Base-by-base conservation (phyloP, 2,797 vertebrate genomes). In the Buceros bicornis region DNA sequence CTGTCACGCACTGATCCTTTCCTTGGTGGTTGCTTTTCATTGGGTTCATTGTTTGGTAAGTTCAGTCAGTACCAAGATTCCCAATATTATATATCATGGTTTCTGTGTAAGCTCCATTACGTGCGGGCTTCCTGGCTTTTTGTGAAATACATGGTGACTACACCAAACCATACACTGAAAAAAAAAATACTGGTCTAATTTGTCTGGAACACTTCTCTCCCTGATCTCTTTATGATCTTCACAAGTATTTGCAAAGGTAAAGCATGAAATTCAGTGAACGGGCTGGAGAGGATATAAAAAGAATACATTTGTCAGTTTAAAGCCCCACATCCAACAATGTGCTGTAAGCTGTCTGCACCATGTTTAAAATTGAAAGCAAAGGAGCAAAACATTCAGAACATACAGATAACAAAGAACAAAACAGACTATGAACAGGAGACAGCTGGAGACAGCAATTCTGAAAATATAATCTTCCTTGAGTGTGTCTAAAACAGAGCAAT, bases 201-300 rank as follows among this genome's bases (percentile, higher is more conserved):
- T 95, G 60, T 65, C 88, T 88, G 72, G 50, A 89, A 82, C 29
- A 50, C 22, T 90, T 92, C 54, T 50, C 56, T 84, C 76, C 79
- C 72, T 84, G 78, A 90, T 96, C 64, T 86, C 66, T 96, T 91
- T 92, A 89, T 76, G 93, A 82, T 82, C 76, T 78, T 94, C 87
- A 86, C 78, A 93, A 97, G 87, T 94, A 95, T 90, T 95, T 97
- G 88, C 71, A 90, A 96, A 93, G 81, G 58, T 93, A 95, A 93
- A 93, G 85, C 77, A 81, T 69, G 54, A 90, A 89, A 92, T 92
- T 73, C 58, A 94, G 33, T 69, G 67, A 91, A 93, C 91, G 42
- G 8, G 22, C 43, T 95, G 65, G 86, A 82, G 48, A 80, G 77
- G 50, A 76, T 77, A 89, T 87, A 65, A 91, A 95, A 80, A 81